Base-by-base conservation (phyloP, 2,888 invertebrate genomes). In the Idaea straminata region DNA sequence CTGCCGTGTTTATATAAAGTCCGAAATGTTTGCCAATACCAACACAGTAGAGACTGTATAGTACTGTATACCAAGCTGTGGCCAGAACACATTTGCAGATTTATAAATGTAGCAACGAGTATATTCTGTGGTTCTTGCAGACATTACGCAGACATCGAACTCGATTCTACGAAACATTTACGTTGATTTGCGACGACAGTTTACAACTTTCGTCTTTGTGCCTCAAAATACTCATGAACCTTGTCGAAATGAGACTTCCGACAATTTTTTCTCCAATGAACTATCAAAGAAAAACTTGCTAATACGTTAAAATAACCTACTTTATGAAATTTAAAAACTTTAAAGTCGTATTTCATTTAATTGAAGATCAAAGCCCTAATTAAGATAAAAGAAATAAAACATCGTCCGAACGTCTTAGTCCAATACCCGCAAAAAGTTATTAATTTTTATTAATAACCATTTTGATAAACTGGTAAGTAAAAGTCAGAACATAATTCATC, bases 121-220 rank as follows among this genome's bases (percentile, higher is more conserved):
- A 13, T 47, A 47, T 13, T 47, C 47, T 4, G 47, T 13, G 47
- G 47, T 47, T 47, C 47, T 59, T 57, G 61, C 78, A 82, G 82
- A 86, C 78, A 78, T 67, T 78, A 70, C 69, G 72, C 83, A 85
- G 83, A 81, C 78, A 71, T 66, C 61, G 65, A 63, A 63, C 66
- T 65, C 62, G 58, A 61, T 80, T 77, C 78, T 65, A 66, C 73
- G 83, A 81, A 83, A 72, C 70, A 66, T 70, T 72, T 72, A 68
- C 70, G 68, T 75, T 78, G 77, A 81, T 85, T 82, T 80, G 76
- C 75, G 74, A 79, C 70, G 77, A 77, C 78, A 71, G 74, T 5
- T 47, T 10, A 47, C 47, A 47, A 47, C 47, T 47, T 47, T 47
- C 6, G 47, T 47, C 47, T 47, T 47, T 47, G 47, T 47, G 47